Evolutionary conservation across 2,113 vertebrate species (phyloP).

Genomic region (Rhadina sibilatrix): DNA sequence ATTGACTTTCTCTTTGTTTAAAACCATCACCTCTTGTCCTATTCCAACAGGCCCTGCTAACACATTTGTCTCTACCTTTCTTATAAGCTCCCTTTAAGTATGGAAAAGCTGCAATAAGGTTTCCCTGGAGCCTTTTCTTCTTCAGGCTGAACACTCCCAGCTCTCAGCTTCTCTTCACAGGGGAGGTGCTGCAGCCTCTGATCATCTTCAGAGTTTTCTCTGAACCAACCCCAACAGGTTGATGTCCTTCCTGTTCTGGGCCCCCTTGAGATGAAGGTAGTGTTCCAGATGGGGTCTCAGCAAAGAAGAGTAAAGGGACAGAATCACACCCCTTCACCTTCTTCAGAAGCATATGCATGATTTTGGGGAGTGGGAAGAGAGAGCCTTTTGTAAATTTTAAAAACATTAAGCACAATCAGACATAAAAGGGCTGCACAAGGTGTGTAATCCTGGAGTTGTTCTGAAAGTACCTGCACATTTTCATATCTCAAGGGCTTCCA

Average conservation of each 20-base stretch:
- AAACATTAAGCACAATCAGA: not conserved
- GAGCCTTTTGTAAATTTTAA: not conserved
- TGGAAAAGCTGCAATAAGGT: not conserved
- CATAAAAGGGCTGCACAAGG: not conserved
- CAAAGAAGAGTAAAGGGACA: not conserved
- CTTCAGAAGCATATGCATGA: not conserved
- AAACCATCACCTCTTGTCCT: not conserved
- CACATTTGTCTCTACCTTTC: not conserved
- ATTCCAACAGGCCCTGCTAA: not conserved
- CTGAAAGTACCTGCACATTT: not conserved
- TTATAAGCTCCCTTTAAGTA: not conserved
- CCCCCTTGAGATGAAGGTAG: not conserved
- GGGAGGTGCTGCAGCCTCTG: not conserved
- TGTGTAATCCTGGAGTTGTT: not conserved
- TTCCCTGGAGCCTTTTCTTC: not conserved
- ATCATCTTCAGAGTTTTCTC: not conserved
- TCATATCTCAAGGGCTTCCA: not conserved
- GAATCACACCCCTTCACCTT: not conserved
- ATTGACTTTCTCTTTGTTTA: not conserved
- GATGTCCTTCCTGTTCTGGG: not conserved
- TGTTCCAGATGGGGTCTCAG: not conserved
- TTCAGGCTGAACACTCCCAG: not conserved
- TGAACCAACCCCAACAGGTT: not conserved
- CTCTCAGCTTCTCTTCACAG: not conserved
- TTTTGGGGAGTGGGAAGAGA: not conserved